Percentiles rank a stretch among this genome's conserved stretches.
phyloP scores from a whole-genome alignment of 2,113 vertebrate genomes.

The Psittacula cyanocephala region DNA sequence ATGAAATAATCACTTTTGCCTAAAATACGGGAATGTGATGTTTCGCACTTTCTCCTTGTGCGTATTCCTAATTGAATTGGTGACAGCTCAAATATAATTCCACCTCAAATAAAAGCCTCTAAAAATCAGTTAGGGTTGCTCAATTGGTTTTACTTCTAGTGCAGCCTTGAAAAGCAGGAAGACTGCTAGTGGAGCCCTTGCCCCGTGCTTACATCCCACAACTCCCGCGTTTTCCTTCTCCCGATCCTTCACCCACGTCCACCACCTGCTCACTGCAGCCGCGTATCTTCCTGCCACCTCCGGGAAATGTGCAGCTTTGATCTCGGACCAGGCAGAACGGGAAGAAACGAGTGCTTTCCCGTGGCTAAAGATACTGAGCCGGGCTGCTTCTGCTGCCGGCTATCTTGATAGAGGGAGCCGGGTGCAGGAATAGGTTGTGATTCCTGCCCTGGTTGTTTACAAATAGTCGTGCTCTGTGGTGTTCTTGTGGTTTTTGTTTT shows the following conservation, averaged over 20 bases:
- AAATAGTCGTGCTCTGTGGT: neutral
- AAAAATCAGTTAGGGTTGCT: neutral
- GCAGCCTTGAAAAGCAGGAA: neutral
- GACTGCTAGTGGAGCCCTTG: neutral
- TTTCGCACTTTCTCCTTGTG: neutral
- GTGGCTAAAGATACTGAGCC: neutral
- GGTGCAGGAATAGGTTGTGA: neutral
- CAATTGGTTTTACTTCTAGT: neutral
- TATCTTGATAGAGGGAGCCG: neutral
- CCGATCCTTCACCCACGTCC: neutral
- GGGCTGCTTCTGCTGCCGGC: neutral
- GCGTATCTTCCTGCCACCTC: neutral
- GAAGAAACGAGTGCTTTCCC: neutral
- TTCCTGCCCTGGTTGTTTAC: neutral
- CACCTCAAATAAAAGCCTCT: neutral
- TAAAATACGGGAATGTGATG: neutral
- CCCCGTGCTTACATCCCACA: neutral
- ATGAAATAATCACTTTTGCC: slow-evolving; percentile 37
- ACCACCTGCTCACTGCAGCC: neutral
- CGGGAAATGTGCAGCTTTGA: neutral
- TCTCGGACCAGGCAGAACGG: neutral
- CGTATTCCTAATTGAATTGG: neutral
- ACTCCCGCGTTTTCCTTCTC: neutral
- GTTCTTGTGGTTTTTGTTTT: neutral
- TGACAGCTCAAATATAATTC: neutral